Evolutionary conservation across 2,113 vertebrate genomes (phyloP).

Genomic region (Leptobrachium ailaonicum): DNA sequence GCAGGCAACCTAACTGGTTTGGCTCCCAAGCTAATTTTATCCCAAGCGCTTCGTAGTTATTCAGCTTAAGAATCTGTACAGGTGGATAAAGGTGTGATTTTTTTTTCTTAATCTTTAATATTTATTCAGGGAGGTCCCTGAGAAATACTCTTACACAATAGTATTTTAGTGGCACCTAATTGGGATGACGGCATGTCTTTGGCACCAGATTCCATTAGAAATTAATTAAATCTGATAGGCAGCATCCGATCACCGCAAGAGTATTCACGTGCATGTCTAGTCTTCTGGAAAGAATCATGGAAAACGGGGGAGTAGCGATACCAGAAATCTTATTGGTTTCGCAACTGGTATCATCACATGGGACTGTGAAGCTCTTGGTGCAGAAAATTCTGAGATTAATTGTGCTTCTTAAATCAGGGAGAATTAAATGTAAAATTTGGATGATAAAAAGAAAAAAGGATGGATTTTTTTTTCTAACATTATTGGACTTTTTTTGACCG

Average conservation of each 20-base stretch:
- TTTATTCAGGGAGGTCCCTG: constrained; percentile 44
- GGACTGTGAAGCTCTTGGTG: too few relatives aligned
- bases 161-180: constrained; percentile 22
- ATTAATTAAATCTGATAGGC: constrained; percentile 35
- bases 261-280: background rate
- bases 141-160: constrained; percentile 39
- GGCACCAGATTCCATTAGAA: constrained; percentile 25
- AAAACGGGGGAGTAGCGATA: too few relatives aligned
- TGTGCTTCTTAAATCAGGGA: too few relatives aligned
- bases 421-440: too few relatives aligned
- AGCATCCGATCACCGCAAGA: background rate
- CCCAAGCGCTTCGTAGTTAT: constrained; percentile 24
- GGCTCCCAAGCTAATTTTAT: constrained; percentile 48
- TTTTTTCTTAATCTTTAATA: constrained; percentile 44
- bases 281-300: too few relatives aligned
- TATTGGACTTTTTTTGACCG: too few relatives aligned
- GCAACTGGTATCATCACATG: too few relatives aligned
- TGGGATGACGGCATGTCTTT: constrained; percentile 30
- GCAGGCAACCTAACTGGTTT: constrained; percentile 48
- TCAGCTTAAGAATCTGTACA: constrained; percentile 39
- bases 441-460: too few relatives aligned
- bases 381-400: too few relatives aligned
- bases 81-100: constrained; percentile 44
- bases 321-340: too few relatives aligned
- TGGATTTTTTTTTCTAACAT: too few relatives aligned